Conservation (phyloP, 2,888 invertebrate genomes). For the Eurytoma adleriae region DNA sequence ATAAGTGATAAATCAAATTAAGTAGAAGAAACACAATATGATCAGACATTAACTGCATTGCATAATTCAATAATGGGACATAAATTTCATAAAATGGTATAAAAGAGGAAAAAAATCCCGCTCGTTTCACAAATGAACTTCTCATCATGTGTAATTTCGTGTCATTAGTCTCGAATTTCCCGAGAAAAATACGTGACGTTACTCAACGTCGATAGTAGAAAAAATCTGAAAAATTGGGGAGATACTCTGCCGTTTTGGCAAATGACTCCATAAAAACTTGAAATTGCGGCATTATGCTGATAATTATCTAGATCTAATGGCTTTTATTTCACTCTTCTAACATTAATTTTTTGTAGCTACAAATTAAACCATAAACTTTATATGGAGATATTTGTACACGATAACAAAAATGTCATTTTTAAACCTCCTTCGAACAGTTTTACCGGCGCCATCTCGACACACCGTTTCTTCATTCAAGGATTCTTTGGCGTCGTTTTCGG, state of each 20-base stretch:
- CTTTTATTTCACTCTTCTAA: neutral
- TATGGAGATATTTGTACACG: too few species aligned
- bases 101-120: neutral
- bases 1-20: too few species aligned
- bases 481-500: neutral
- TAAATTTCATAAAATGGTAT: neutral
- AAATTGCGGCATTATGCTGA: neutral
- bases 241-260: slow-evolving; percentile 6
- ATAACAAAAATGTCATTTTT: too few species aligned
- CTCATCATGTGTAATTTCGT: neutral
- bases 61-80: too few species aligned
- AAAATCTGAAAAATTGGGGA: neutral
- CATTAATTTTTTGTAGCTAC: neutral
- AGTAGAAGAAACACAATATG: neutral
- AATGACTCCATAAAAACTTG: slow-evolving; percentile 26
- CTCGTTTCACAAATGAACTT: neutral
- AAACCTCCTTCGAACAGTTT: neutral
- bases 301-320: neutral
- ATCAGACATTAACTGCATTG: neutral
- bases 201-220: neutral
- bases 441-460: neutral
- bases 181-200: slow-evolving; percentile 1
- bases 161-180: neutral
- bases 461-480: neutral
- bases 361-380: neutral